A percentile compares a stretch with the other conserved stretches of the same genome.
These are phyloP conservation scores for Podarcis lilfordi DNA, from an alignment of 2,797 vertebrate genomes.

Conservation along the genomic window DNA sequence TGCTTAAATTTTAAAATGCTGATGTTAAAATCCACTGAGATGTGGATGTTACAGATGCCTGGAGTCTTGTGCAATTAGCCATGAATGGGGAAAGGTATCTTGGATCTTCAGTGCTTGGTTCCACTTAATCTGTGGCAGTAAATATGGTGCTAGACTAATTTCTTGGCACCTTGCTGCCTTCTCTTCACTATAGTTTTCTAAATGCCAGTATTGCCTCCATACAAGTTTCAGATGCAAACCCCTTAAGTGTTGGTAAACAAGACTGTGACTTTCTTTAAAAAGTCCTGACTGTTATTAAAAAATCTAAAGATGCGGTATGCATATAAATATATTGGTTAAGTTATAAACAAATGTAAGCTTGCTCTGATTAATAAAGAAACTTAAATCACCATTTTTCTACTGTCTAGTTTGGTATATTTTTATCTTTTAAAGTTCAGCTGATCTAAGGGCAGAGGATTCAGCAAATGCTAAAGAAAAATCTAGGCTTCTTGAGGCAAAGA, in stretches of 20 bases:
- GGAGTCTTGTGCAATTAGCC: background rate
- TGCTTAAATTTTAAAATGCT: background rate
- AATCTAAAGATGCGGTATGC: slow-evolving; percentile 57
- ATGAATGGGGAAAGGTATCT: rapidly evolving
- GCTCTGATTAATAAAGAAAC: slow-evolving; percentile 63
- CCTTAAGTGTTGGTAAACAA: slow-evolving; percentile 28
- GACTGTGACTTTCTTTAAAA: slow-evolving; percentile 27
- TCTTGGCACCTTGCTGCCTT: background rate
- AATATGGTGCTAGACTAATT: rapidly evolving
- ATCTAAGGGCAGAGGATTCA: background rate
- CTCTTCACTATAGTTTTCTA: background rate
- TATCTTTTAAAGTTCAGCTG: background rate
- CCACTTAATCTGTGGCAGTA: background rate
- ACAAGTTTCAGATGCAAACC: slow-evolving; percentile 1
- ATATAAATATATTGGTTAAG: slow-evolving; percentile 54
- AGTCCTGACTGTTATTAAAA: slow-evolving; percentile 42
- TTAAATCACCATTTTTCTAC: slow-evolving; percentile 21
- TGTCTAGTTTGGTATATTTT: slow-evolving; percentile 18
- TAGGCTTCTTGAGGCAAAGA: background rate
- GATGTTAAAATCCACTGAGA: rapidly evolving
- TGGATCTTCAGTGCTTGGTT: background rate
- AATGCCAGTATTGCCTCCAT: background rate
- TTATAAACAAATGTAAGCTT: slow-evolving; percentile 54
- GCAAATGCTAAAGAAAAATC: background rate
- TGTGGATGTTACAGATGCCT: background rate